Base-by-base conservation (phyloP, 2,888 invertebrate genomes). In the Branchellion lobata region DNA sequence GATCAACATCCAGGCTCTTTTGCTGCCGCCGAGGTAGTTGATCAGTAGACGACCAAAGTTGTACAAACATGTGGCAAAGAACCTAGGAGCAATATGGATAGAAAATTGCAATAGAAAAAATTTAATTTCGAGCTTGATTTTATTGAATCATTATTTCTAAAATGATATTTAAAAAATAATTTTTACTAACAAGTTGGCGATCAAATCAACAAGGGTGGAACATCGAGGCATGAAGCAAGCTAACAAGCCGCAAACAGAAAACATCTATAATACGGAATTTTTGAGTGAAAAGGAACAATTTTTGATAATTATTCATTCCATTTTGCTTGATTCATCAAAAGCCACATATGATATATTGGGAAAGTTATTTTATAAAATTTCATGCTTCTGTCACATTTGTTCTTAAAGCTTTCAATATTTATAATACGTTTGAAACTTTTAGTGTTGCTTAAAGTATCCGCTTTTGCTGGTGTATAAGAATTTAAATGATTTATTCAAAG, bases 1-100 rank as follows among this genome's bases (percentile, higher is more conserved):
- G 18, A 82, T 34, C 31, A 79, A n/a, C 8, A 18, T 18, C 78
- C 77, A 78, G 34, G 81, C 76, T 34, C 72, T 53, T 47, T 78
- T 73, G 3, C 31, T 73, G 11, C 81, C 81, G 1, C 81, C 80
- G 31, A 81, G 73, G 81, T 82, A 82, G 80, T 79, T 81, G 53
- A 80, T 40, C 68, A 81, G 61, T 65, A 81, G 76, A 5, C 71
- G 73, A 1, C 80, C 78, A 29, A 82, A 81, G 47, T 80, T 75
- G 61, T 82, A 81, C 36, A 82, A 79, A 47, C 80, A 81, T 21
- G 79, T 79, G 36, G 79, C 78, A 36, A 82, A 81, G 57, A 51
- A 82, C 36, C 82, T 82, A 18, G 8, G 47, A 18, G 8, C n/a
- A n/a, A n/a, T n/a, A n/a, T n/a, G n/a, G n/a, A n/a, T n/a, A n/a